These are phyloP conservation scores for Lathronympha strigana DNA, from an alignment of 2,888 invertebrate genomes.

Conservation along the genomic window DNA sequence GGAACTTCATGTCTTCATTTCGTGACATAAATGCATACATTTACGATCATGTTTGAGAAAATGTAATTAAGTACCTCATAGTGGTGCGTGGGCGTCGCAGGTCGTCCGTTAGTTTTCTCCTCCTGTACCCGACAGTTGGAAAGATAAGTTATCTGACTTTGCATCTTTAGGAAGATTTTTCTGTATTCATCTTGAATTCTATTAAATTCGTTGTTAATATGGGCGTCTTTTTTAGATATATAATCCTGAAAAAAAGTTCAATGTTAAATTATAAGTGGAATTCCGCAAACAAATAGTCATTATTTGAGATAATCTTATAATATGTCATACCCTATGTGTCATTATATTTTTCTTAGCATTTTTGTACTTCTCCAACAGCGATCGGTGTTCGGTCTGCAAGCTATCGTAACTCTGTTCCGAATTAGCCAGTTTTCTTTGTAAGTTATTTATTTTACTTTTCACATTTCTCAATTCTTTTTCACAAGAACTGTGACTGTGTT, in stretches of 20 bases:
- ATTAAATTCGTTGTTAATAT: slow-evolving; percentile 85
- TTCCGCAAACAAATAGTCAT: neutral
- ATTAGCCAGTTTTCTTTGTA: slow-evolving; percentile 73
- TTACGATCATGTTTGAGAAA: too few relatives aligned
- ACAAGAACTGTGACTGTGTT: slow-evolving; percentile 60
- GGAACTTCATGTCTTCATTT: too few relatives aligned
- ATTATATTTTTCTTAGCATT: slow-evolving; percentile 85
- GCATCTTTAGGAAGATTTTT: slow-evolving; percentile 80
- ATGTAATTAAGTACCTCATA: slow-evolving; percentile 60
- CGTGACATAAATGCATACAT: too few relatives aligned
- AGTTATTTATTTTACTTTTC: slow-evolving; percentile 72
- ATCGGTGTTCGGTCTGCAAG: slow-evolving; percentile 72
- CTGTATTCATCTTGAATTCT: slow-evolving; percentile 86
- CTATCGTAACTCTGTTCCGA: slow-evolving; percentile 69
- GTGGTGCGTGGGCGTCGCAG: slow-evolving; percentile 54
- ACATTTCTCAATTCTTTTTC: slow-evolving; percentile 67
- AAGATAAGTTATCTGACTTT: slow-evolving; percentile 78
- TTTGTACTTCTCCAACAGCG: slow-evolving; percentile 85
- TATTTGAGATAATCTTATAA: neutral
- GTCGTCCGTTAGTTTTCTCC: slow-evolving; percentile 58
- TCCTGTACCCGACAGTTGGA: slow-evolving; percentile 74
- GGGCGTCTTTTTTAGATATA: slow-evolving; percentile 86
- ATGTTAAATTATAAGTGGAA: neutral
- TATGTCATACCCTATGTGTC: slow-evolving; percentile 84
- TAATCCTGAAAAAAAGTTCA: slow-evolving; percentile 77